These are phyloP conservation scores for Caenorhabditis becei DNA, from an alignment of 2,888 invertebrate species.

Conservation along the genomic window DNA sequence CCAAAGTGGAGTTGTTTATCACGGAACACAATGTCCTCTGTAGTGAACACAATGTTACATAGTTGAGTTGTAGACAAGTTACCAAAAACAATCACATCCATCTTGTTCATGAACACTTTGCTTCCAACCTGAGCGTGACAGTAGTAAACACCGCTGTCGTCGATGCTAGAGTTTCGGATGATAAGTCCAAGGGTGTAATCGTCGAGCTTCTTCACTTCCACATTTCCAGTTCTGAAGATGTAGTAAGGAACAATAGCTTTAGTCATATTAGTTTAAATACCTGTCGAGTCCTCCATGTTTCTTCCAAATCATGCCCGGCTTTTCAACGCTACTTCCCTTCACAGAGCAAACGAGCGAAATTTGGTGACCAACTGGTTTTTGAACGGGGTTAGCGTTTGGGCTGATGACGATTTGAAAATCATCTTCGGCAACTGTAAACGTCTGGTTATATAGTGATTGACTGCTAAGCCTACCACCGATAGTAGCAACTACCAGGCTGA, in stretches of 20 bases:
- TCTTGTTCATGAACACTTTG: conserved; percentile 54
- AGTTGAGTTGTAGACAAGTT: not conserved
- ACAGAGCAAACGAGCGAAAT: conserved; percentile 65
- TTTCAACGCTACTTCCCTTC: conserved; percentile 48
- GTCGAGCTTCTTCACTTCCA: conserved; percentile 66
- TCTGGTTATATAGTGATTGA: not conserved
- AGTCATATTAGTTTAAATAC: conserved; percentile 18
- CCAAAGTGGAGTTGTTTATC: conserved; percentile 66
- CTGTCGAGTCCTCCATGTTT: conserved; percentile 67
- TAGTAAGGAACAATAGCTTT: no score
- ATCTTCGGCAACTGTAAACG: conserved; percentile 20
- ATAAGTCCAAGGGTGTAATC: conserved; percentile 63
- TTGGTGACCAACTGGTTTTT: conserved; percentile 68
- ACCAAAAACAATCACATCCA: conserved; percentile 71
- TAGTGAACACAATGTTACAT: conserved; percentile 8
- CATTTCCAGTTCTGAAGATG: conserved; percentile 61
- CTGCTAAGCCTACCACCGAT: not conserved
- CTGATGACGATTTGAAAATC: conserved; percentile 48
- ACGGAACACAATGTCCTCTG: conserved; percentile 70
- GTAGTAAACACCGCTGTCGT: conserved; percentile 71
- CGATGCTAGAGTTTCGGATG: conserved; percentile 61
- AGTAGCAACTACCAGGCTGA: not conserved
- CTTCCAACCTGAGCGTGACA: conserved; percentile 65
- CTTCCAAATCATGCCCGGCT: conserved; percentile 68
- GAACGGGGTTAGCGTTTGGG: conserved; percentile 65